Percentiles rank a stretch among this genome's conserved stretches.
phyloP scores from a whole-genome alignment of 1,140 invertebrate species.

The Bombus difficillimus region DNA sequence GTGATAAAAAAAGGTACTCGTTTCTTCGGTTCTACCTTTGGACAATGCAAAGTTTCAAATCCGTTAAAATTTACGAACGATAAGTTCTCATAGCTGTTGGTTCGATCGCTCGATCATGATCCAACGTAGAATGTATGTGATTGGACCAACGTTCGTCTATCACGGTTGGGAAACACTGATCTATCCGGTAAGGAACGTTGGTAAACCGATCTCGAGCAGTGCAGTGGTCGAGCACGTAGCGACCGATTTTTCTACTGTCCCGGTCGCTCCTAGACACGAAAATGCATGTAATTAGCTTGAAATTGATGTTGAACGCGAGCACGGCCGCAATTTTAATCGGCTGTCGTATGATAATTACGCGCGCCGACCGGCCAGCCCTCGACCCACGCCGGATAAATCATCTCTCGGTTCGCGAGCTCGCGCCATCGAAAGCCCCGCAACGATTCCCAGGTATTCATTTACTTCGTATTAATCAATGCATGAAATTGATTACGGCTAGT shows the following conservation, averaged over 20 bases:
- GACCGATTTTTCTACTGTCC: constrained; percentile 71
- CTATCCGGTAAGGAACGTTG: constrained; percentile 39
- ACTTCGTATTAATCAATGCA: constrained; percentile 80
- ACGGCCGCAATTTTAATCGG: constrained; percentile 81
- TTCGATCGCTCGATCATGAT: neutral
- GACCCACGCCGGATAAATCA: constrained; percentile 81
- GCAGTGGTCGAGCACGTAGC: constrained; percentile 59
- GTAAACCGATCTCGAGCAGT: neutral
- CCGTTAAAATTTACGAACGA: neutral
- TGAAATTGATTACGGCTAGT: constrained; percentile 78
- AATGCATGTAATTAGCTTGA: constrained; percentile 82
- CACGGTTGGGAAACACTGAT: constrained; percentile 47
- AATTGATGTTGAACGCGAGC: constrained; percentile 79
- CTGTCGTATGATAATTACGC: constrained; percentile 82
- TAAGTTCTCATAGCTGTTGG: neutral
- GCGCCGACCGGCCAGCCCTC: constrained; percentile 71
- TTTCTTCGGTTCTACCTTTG: too few relatives aligned
- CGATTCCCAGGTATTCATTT: constrained; percentile 80
- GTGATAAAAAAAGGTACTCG: too few relatives aligned
- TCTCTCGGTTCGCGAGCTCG: constrained; percentile 55
- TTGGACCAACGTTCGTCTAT: neutral
- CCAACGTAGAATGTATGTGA: neutral
- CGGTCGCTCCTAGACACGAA: constrained; percentile 72
- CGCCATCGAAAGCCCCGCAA: constrained; percentile 45
- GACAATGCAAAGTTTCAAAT: neutral